phyloP scores from a whole-genome alignment of 2,797 vertebrate species.

The Amniataba percoides region DNA sequence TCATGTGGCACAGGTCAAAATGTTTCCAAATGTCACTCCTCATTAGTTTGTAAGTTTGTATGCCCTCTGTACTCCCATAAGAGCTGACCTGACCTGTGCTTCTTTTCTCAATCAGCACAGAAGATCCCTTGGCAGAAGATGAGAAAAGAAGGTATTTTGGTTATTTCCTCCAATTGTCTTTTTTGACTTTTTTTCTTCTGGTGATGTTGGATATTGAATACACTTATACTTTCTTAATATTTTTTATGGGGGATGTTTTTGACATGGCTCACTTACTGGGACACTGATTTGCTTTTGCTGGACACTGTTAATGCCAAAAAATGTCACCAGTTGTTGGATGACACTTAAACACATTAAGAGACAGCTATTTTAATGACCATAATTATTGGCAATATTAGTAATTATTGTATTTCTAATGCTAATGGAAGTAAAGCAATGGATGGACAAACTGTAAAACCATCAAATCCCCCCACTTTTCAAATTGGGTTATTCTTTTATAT shows the following conservation, averaged over 20 bases:
- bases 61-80: conserved; percentile 14
- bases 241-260: not conserved
- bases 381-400: not conserved
- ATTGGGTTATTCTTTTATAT: not conserved
- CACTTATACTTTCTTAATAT: not conserved
- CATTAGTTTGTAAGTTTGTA: not conserved
- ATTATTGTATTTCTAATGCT: not conserved
- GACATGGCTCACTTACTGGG: not conserved
- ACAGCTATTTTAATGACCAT: not conserved
- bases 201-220: not conserved
- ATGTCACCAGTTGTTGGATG: no score
- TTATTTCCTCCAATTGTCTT: conserved; percentile 2
- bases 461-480: not conserved
- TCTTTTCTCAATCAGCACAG: conserved; percentile 88
- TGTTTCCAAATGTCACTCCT: not conserved
- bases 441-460: not conserved
- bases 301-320: no score
- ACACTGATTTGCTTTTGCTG: no score
- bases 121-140: conserved; percentile 91
- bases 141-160: conserved; percentile 91
- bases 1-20: not conserved
- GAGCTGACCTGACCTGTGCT: conserved; percentile 62
- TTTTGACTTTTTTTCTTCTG: not conserved
- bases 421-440: not conserved
- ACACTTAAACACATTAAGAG: no score